A percentile compares a stretch with the other conserved stretches of the same genome.
Evolutionary conservation across 2,797 vertebrate genomes (phyloP).

Genomic region (Lophotriccus pileatus): DNA sequence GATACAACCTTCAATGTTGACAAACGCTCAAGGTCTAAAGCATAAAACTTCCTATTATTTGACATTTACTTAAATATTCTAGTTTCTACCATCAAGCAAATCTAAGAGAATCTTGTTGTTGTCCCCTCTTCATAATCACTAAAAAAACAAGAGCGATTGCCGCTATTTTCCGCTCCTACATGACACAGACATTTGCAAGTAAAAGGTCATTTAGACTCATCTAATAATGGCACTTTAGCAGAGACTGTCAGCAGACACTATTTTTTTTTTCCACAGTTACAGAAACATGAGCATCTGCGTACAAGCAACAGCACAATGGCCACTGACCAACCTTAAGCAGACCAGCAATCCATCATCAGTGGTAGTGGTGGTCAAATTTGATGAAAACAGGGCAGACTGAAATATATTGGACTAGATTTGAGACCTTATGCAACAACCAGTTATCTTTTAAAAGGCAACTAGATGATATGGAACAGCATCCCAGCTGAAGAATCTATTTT

Average conservation of each 20-base stretch:
- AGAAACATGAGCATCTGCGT: not conserved
- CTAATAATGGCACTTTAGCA: not conserved
- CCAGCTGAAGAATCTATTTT: not conserved
- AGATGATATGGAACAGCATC: not conserved
- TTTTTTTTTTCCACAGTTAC: not conserved
- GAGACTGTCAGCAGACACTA: not conserved
- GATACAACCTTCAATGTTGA: not conserved
- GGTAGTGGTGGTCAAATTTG: not conserved
- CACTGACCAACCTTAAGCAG: not conserved
- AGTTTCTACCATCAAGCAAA: not conserved
- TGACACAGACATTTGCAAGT: not conserved
- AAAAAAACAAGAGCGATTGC: not conserved
- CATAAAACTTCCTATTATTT: not conserved
- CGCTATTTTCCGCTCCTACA: not conserved
- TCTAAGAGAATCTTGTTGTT: not conserved
- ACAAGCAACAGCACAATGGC: not conserved
- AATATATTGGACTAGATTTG: not conserved
- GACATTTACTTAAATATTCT: not conserved
- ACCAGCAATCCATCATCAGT: not conserved
- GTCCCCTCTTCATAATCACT: not conserved
- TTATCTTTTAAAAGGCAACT: not conserved
- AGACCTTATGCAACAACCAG: not conserved
- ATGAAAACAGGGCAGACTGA: accelerated
- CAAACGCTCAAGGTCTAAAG: not conserved
- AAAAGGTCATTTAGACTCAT: not conserved